A percentile compares a stretch with the other conserved stretches of the same genome.
Evolutionary conservation across 1,140 invertebrate genomes (phyloP).

Genomic region (Uloborus diversus): DNA sequence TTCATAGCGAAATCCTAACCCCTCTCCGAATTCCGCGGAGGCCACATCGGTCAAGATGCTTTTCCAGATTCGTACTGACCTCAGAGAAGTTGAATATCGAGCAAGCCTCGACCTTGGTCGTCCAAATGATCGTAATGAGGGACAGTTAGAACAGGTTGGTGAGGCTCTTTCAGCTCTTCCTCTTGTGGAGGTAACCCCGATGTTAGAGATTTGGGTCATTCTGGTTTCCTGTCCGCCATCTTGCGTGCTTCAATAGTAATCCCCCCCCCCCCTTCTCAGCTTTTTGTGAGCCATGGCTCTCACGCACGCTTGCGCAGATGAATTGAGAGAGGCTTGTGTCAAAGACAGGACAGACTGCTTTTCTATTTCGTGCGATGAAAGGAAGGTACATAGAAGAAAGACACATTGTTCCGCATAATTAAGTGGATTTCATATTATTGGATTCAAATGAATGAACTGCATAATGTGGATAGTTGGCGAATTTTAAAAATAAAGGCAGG

Average conservation of each 20-base stretch:
- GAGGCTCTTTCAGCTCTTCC: conserved; percentile 14
- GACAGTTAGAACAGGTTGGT: conserved; percentile 29
- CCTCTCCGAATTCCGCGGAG: background rate
- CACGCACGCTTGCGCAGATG: background rate
- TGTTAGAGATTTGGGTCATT: conserved; percentile 41
- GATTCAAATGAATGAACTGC: no score
- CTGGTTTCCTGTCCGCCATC: conserved; percentile 41
- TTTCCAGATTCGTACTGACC: conserved; percentile 3
- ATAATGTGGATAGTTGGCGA: no score
- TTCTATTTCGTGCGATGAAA: background rate
- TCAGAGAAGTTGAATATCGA: conserved; percentile 30
- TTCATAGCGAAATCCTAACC: background rate
- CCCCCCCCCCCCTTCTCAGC: background rate
- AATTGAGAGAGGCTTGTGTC: no score
- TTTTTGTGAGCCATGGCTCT: background rate
- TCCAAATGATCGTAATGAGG: conserved; percentile 35
- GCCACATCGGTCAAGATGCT: conserved; percentile 9
- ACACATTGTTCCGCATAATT: background rate
- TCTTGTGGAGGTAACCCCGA: conserved; percentile 31
- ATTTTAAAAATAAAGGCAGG: no score
- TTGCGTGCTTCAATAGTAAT: background rate
- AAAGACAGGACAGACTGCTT: background rate
- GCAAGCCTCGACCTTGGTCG: conserved; percentile 27
- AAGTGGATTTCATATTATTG: no score
- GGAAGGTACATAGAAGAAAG: background rate